phyloP scores from a whole-genome alignment of 1,140 invertebrate species.

The Heliconius congener region DNA sequence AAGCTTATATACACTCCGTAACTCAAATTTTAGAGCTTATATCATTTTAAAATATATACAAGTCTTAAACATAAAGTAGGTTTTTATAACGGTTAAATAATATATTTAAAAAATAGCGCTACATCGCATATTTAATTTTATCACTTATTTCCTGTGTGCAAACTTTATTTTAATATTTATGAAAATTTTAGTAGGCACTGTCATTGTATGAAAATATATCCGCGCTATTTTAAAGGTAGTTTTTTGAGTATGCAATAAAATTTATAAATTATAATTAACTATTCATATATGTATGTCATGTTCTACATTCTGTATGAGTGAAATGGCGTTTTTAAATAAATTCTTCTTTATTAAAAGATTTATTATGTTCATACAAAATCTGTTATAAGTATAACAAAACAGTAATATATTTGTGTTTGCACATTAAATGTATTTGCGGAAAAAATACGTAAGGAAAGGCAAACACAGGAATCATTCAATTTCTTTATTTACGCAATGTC shows the following conservation, averaged over 20 bases:
- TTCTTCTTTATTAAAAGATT: not conserved
- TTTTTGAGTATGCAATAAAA: slow-evolving; percentile 7
- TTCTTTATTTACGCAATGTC: too few species aligned
- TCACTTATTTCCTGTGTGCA: slow-evolving; percentile 12
- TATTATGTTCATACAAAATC: not conserved
- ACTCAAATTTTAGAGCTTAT: not conserved
- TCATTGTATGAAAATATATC: slow-evolving; percentile 11
- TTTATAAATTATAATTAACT: slow-evolving; percentile 4
- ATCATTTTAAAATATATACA: not conserved
- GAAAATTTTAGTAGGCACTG: slow-evolving; percentile 10
- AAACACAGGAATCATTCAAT: too few species aligned
- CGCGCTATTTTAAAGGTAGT: slow-evolving; percentile 7
- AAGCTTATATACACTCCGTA: too few species aligned
- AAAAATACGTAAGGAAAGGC: too few species aligned
- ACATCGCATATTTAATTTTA: slow-evolving; percentile 8
- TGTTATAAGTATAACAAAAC: not conserved
- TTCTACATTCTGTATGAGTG: slow-evolving; percentile 1
- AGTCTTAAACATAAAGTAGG: not conserved
- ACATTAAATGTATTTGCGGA: too few species aligned
- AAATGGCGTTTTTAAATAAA: not conserved
- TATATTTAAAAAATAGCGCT: slow-evolving; percentile 8
- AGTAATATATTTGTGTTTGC: not conserved
- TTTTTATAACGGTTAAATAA: not conserved
- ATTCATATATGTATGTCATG: slow-evolving; percentile 2
- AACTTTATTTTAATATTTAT: slow-evolving; percentile 13